phyloP scores from a whole-genome alignment of 2,113 vertebrate genomes.

The Hylia prasina region DNA sequence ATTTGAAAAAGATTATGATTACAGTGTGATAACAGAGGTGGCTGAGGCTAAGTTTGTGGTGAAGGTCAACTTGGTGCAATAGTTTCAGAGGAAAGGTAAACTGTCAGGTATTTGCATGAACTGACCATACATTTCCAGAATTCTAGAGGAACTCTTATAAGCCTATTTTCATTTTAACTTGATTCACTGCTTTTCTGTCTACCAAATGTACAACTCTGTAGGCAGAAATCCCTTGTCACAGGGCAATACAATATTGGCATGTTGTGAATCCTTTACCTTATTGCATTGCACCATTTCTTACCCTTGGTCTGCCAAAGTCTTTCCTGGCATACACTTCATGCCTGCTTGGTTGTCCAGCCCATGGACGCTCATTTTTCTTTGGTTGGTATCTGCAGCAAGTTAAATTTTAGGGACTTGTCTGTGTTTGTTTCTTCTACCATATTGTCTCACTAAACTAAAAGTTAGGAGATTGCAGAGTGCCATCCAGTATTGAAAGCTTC shows the following conservation, averaged over 20 bases:
- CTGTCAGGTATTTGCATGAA: not conserved
- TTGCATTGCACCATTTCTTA: not conserved
- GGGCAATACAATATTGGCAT: rapidly evolving
- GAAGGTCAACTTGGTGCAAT: constrained; percentile 33
- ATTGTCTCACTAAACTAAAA: not conserved
- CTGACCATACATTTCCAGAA: not conserved
- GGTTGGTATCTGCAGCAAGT: not conserved
- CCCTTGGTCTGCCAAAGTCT: not conserved
- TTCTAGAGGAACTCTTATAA: not conserved
- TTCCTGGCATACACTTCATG: not conserved
- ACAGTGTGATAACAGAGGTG: constrained; percentile 17
- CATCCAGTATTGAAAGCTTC: not conserved
- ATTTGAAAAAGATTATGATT: constrained; percentile 60
- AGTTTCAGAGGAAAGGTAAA: not conserved
- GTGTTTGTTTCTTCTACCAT: not conserved
- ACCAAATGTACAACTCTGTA: not conserved
- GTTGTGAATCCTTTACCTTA: not conserved
- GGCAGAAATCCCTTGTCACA: not conserved
- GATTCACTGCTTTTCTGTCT: not conserved
- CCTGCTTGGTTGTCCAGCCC: not conserved
- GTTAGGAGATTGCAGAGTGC: not conserved
- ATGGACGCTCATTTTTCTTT: not conserved
- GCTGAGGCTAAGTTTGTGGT: constrained; percentile 7
- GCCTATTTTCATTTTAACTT: not conserved
- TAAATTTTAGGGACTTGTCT: not conserved